These are phyloP conservation scores for Manis pentadactyla DNA, from an alignment of 2,797 vertebrate genomes.

Conservation along the genomic window DNA sequence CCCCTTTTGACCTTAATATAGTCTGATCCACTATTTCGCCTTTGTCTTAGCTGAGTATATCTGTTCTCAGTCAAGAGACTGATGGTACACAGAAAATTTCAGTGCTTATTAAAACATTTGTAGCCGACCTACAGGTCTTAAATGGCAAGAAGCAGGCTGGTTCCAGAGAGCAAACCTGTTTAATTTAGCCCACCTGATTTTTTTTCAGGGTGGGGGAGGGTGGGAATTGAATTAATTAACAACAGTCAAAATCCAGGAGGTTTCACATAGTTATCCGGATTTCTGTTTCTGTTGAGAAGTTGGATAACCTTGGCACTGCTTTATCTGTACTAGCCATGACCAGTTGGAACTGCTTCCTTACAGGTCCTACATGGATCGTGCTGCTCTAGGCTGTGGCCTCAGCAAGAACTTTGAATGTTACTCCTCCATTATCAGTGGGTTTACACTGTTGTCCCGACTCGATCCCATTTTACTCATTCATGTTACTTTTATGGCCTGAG, in stretches of 20 bases:
- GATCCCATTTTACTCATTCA: neutral
- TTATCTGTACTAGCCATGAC: neutral
- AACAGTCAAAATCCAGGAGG: neutral
- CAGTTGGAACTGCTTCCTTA: neutral
- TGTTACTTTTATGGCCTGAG: neutral
- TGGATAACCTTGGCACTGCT: neutral
- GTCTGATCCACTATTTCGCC: neutral
- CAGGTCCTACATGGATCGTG: neutral
- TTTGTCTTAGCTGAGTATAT: neutral
- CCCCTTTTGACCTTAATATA: neutral
- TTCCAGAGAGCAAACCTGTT: neutral
- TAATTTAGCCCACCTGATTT: neutral
- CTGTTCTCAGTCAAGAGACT: neutral
- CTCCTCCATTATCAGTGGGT: neutral
- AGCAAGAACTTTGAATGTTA: neutral
- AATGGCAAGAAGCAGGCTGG: neutral
- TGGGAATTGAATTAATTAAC: neutral
- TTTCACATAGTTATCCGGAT: neutral
- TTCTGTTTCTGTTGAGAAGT: neutral
- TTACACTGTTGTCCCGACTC: neutral
- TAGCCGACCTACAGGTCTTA: neutral
- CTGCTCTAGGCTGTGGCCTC: neutral
- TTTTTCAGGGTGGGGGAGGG: neutral
- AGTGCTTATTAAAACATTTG: neutral
- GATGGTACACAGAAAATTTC: neutral